phyloP scores from a whole-genome alignment of 2,888 invertebrate species.

The Resseliella maxima region DNA sequence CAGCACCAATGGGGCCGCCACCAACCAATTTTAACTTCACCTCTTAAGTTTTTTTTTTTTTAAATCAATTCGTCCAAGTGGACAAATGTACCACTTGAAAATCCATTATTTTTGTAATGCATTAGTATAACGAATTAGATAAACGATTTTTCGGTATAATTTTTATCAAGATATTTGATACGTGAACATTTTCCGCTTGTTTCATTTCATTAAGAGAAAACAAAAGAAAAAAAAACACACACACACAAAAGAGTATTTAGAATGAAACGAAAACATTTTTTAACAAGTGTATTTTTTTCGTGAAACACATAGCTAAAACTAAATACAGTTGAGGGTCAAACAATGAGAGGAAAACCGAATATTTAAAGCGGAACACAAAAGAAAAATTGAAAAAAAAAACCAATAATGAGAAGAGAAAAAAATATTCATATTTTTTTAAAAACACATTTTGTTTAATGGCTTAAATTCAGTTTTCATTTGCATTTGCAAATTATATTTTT shows the following conservation, averaged over 20 bases:
- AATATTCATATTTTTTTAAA: not conserved
- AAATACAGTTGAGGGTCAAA: no score
- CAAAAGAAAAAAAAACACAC: no score
- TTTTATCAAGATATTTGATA: no score
- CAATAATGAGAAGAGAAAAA: not conserved
- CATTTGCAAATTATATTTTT: not conserved
- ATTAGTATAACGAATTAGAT: not conserved
- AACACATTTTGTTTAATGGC: not conserved
- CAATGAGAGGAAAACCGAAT: no score
- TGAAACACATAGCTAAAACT: no score
- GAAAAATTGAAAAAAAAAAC: not conserved
- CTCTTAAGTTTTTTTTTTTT: not conserved
- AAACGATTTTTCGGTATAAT: no score
- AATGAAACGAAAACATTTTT: no score
- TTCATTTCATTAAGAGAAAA: no score
- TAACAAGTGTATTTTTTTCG: no score
- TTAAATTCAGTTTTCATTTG: not conserved
- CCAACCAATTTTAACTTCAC: slow-evolving; percentile 45
- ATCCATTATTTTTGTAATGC: slow-evolving; percentile 9
- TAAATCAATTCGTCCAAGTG: not conserved
- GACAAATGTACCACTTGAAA: not conserved
- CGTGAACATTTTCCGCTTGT: no score
- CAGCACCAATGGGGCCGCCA: slow-evolving; percentile 33
- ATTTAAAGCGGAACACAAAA: no score
- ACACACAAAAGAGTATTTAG: no score